Conservation (phyloP, 2,113 vertebrate genomes). For the Strigops habroptila region DNA sequence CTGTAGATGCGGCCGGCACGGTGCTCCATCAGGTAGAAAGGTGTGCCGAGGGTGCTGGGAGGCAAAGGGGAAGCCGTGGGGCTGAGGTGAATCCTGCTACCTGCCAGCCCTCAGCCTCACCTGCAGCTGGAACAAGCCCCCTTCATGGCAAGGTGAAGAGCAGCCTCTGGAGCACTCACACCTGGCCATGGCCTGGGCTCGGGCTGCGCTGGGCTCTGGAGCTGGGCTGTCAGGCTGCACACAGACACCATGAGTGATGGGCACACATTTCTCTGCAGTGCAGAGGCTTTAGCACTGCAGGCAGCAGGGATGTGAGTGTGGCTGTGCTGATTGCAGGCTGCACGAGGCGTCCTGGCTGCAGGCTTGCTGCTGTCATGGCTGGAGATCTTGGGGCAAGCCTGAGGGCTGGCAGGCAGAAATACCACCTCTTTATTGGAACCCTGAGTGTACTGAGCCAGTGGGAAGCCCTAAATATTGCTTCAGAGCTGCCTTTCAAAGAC, state of each 20-base stretch:
- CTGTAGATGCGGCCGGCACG: slow-evolving; percentile 70
- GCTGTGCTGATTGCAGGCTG: not conserved
- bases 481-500: not conserved
- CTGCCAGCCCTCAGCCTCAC: not conserved
- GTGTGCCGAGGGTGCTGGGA: slow-evolving; percentile 72
- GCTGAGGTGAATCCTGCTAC: not conserved
- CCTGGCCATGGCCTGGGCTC: not conserved
- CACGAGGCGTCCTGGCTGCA: not conserved
- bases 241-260: not conserved
- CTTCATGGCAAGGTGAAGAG: not conserved
- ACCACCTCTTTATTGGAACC: not conserved
- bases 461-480: not conserved
- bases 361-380: not conserved
- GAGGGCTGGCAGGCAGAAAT: not conserved
- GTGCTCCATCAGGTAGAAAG: slow-evolving; percentile 82
- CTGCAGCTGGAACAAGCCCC: rapidly evolving
- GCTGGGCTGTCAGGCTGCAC: not conserved
- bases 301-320: not conserved
- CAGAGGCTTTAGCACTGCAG: not conserved
- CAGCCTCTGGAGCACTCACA: rapidly evolving
- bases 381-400: not conserved
- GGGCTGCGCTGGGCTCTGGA: not conserved
- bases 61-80: not conserved
- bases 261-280: not conserved
- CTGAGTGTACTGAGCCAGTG: not conserved